Percentiles rank a stretch among this genome's conserved stretches.
These are phyloP conservation scores for Harpagus bidentatus DNA, from an alignment of 2,113 vertebrate genomes.

Conservation along the genomic window DNA sequence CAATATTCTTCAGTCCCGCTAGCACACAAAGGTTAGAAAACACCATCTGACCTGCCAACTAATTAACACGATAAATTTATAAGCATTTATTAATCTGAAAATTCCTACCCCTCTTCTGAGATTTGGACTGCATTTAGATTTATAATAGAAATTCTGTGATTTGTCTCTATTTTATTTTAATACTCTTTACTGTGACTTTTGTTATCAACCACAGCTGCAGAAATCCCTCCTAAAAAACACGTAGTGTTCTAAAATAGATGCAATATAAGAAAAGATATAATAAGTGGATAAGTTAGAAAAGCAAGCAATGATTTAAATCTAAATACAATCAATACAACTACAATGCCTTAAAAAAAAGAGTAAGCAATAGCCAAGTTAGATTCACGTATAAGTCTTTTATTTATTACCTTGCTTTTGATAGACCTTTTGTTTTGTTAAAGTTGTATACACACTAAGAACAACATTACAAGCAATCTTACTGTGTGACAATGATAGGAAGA, in stretches of 20 bases:
- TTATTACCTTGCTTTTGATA: neutral
- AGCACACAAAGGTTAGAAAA: neutral
- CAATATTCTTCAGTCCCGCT: neutral
- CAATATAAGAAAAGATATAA: neutral
- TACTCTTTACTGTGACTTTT: neutral
- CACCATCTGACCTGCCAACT: neutral
- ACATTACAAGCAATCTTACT: neutral
- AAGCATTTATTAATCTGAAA: neutral
- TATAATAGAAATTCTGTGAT: neutral
- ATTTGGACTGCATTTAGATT: neutral
- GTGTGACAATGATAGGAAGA: neutral
- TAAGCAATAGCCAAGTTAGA: neutral
- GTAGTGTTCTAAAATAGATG: neutral
- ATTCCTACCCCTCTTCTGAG: neutral
- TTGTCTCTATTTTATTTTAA: neutral
- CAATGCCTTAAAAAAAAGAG: neutral
- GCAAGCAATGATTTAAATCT: neutral
- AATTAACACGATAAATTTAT: neutral
- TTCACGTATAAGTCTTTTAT: neutral
- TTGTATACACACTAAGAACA: neutral
- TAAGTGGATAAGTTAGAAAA: neutral
- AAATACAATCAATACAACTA: neutral
- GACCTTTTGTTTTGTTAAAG: neutral
- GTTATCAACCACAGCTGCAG: neutral
- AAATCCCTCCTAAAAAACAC: neutral